Conservation (phyloP, 2,888 invertebrate species). For the Rotaria magnacalcarata region DNA sequence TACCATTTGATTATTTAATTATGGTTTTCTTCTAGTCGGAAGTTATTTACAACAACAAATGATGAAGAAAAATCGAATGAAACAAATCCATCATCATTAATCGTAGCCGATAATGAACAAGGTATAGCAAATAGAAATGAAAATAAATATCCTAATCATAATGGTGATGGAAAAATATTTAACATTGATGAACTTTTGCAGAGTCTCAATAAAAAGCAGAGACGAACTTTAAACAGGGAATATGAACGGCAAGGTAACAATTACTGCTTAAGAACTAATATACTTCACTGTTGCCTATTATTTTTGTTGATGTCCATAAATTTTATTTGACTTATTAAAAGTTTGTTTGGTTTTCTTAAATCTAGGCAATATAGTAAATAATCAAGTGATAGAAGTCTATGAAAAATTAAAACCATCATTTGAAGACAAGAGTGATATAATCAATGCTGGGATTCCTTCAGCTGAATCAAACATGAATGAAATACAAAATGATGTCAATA, state of each 20-base stretch:
- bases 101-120: not conserved
- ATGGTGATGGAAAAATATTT: not conserved
- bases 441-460: not conserved
- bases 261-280: too few relatives aligned
- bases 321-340: too few relatives aligned
- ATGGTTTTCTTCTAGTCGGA: not conserved
- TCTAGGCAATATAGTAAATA: not conserved
- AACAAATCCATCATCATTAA: not conserved
- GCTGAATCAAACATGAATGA: not conserved
- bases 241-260: not conserved
- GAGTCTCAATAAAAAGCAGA: not conserved
- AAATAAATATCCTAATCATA: not conserved
- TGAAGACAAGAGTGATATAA: not conserved
- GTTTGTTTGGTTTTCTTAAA: not conserved
- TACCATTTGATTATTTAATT: too few relatives aligned
- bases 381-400: not conserved
- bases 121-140: not conserved
- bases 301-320: too few relatives aligned
- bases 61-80: not conserved
- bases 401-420: not conserved
- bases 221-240: not conserved
- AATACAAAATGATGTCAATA: not conserved
- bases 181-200: not conserved
- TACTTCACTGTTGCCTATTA: too few relatives aligned
- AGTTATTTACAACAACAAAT: not conserved